Evolutionary conservation across 1,140 invertebrate genomes (phyloP).

Genomic region (Drosophila nannoptera): DNA sequence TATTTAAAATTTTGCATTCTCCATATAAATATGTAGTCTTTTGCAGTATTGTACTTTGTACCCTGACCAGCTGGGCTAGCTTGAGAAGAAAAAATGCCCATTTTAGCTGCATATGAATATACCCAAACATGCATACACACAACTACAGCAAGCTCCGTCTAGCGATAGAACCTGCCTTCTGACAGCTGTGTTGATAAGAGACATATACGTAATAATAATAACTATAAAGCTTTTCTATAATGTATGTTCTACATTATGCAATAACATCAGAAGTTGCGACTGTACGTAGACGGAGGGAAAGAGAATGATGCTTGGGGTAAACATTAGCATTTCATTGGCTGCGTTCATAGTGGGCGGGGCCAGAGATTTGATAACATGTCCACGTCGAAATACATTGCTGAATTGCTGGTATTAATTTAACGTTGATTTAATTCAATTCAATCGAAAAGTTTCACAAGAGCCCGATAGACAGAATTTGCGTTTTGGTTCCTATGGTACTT

Average conservation of each 20-base stretch:
- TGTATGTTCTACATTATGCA: conserved; percentile 32
- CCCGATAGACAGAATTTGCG: conserved; percentile 1
- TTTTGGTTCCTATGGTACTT: not conserved
- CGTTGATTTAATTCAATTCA: conserved; percentile 47
- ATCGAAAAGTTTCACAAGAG: conserved; percentile 42
- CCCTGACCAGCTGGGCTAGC: conserved; percentile 14
- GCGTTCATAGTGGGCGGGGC: conserved; percentile 14
- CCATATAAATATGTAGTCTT: too few species aligned
- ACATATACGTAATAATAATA: conserved; percentile 9
- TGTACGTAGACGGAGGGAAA: conserved; percentile 2
- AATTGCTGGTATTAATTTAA: conserved; percentile 29
- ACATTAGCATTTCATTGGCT: conserved; percentile 19
- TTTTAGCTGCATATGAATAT: conserved; percentile 30
- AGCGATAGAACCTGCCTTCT: conserved; percentile 16
- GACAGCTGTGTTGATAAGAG: conserved; percentile 51
- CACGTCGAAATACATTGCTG: conserved; percentile 21
- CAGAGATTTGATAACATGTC: conserved; percentile 16
- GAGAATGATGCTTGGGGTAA: not conserved
- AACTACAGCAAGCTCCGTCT: conserved; percentile 4
- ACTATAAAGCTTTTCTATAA: conserved; percentile 31
- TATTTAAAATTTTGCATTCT: too few species aligned
- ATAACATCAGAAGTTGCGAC: conserved; percentile 13
- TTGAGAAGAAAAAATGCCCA: conserved; percentile 42
- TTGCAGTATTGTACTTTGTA: conserved; percentile 55
- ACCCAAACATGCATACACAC: not conserved